Evolutionary conservation across 2,797 vertebrate genomes (phyloP).

Genomic region (Phrynocephalus forsythii): DNA sequence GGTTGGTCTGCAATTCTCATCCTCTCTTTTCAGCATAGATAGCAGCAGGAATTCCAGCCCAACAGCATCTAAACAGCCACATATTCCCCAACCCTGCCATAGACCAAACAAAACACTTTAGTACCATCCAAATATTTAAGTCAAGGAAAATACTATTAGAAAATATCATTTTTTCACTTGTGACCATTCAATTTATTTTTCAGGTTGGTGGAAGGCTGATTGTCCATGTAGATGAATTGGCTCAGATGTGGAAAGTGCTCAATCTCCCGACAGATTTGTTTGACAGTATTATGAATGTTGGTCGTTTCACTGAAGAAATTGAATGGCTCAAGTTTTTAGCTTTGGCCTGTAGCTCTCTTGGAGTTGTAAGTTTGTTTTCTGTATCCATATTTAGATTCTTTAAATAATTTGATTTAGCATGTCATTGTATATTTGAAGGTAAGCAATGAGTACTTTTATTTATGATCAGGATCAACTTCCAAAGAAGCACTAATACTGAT

Average conservation of each 20-base stretch:
- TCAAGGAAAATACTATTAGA: neutral
- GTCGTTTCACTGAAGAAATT: constrained; percentile 69
- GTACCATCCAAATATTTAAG: neutral
- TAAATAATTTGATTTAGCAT: constrained; percentile 13
- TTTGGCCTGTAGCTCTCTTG: constrained; percentile 68
- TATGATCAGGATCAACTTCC: neutral
- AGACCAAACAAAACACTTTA: neutral
- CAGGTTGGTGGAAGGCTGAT: constrained; percentile 62
- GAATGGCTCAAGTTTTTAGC: constrained; percentile 75
- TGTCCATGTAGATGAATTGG: constrained; percentile 62
- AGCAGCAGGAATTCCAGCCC: neutral
- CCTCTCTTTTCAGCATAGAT: neutral
- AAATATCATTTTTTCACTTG: constrained; percentile 1
- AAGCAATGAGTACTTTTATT: constrained; percentile 22
- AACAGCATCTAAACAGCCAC: neutral
- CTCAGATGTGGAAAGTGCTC: constrained; percentile 69
- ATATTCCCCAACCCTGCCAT: neutral
- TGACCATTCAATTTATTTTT: constrained; percentile 26
- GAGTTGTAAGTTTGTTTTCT: constrained; percentile 65
- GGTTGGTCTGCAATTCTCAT: neutral
- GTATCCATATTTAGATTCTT: constrained; percentile 12
- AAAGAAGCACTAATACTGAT: neutral
- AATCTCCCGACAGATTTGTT: constrained; percentile 68
- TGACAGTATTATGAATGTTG: constrained; percentile 69
- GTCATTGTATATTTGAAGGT: constrained; percentile 14